A percentile compares a stretch with the other conserved stretches of the same genome.
phyloP scores from a whole-genome alignment of 2,113 vertebrate genomes.

The Carettochelys insculpta region DNA sequence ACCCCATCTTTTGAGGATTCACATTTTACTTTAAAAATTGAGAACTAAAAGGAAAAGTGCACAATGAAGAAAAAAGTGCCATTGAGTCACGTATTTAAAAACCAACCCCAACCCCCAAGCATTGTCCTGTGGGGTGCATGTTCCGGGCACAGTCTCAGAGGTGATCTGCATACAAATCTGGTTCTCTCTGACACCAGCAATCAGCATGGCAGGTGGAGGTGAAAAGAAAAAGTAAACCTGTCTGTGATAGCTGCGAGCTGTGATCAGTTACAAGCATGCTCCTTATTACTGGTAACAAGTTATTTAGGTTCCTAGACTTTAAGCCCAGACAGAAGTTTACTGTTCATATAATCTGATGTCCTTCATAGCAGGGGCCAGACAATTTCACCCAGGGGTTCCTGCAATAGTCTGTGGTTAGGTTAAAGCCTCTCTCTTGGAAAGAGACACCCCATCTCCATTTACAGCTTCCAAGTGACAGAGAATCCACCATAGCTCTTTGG shows the following conservation, averaged over 20 bases:
- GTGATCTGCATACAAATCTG: background rate
- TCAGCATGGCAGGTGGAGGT: background rate
- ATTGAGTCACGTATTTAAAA: background rate
- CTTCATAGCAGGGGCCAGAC: fast-evolving
- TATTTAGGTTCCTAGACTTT: background rate
- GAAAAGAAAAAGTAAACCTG: background rate
- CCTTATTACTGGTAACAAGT: fast-evolving
- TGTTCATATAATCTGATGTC: background rate
- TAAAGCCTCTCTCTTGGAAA: fast-evolving
- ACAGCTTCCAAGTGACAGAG: background rate
- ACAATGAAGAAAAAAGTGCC: background rate
- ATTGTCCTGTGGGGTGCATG: background rate
- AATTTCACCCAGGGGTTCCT: background rate
- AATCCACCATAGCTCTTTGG: background rate
- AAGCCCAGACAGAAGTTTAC: fast-evolving
- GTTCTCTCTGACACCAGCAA: background rate
- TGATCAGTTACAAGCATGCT: fast-evolving
- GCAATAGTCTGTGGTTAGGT: fast-evolving
- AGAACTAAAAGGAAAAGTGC: background rate
- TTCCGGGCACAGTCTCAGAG: background rate
- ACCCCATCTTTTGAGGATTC: background rate
- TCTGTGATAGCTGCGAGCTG: fast-evolving
- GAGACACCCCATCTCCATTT: fast-evolving
- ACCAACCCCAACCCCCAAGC: background rate
- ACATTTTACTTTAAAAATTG: background rate